A percentile compares a stretch with the other conserved stretches of the same genome.
Conservation (phyloP, 2,888 invertebrate species). For the Calameuta pallipes region DNA sequence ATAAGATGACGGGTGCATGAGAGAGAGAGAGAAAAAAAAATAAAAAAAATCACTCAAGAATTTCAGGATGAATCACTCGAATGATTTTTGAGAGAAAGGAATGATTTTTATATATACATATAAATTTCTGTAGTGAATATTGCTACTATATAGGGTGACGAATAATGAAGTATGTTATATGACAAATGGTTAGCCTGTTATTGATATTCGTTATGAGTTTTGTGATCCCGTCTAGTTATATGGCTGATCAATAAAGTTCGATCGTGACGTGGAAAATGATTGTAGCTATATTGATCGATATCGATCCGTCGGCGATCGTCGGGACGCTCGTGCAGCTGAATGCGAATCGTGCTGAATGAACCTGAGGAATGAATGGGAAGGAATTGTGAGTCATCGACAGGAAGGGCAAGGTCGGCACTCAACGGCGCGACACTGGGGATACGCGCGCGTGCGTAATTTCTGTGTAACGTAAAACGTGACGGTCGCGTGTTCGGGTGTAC, state of each 20-base stretch:
- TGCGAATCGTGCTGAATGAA: conserved; percentile 3
- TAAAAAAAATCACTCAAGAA: background rate
- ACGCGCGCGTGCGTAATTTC: conserved; percentile 13
- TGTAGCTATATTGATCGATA: background rate
- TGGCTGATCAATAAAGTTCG: background rate
- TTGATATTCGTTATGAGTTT: background rate
- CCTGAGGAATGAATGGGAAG: conserved; percentile 26
- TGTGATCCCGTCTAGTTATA: background rate
- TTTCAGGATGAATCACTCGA: background rate
- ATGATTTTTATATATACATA: background rate
- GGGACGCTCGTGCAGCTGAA: background rate
- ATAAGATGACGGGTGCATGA: background rate
- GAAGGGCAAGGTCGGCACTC: conserved; percentile 41
- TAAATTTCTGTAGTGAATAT: background rate
- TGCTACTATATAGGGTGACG: background rate
- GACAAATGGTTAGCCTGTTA: too few relatives aligned
- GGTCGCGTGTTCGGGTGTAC: background rate
- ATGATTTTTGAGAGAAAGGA: background rate
- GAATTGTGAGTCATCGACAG: conserved; percentile 45
- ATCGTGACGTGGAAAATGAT: background rate
- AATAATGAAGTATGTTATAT: too few relatives aligned
- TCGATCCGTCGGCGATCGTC: background rate
- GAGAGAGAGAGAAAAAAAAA: background rate
- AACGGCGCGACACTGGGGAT: conserved; percentile 24
- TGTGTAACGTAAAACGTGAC: background rate